Conservation (phyloP, 2,888 invertebrate species). For the Netelia virgata region DNA sequence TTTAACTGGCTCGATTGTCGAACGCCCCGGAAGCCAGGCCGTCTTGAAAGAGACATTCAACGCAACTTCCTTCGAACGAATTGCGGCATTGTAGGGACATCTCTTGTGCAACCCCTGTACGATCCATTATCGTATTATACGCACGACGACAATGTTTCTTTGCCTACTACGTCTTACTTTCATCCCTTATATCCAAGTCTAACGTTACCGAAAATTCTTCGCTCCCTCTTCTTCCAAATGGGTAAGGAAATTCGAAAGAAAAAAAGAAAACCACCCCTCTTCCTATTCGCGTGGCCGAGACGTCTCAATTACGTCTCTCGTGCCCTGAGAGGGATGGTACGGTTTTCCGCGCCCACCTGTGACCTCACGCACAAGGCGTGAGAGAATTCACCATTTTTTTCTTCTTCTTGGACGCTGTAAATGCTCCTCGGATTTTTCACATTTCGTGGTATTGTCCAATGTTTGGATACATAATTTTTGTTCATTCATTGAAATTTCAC, state of each 20-base stretch:
- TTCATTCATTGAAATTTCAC: slow-evolving; percentile 9
- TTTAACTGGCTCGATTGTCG: slow-evolving; percentile 36
- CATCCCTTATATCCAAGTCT: slow-evolving; percentile 67
- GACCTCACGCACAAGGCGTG: slow-evolving; percentile 56
- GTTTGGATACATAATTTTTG: slow-evolving; percentile 41
- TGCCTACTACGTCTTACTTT: slow-evolving; percentile 24
- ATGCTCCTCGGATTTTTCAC: slow-evolving; percentile 2
- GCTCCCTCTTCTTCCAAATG: slow-evolving; percentile 14
- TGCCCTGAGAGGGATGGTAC: slow-evolving; percentile 48
- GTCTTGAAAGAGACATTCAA: slow-evolving; percentile 34
- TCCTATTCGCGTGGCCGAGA: slow-evolving; percentile 64
- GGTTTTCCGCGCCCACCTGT: slow-evolving; percentile 63
- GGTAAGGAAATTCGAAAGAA: slow-evolving; percentile 38
- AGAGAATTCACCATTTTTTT: slow-evolving; percentile 59
- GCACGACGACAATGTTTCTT: slow-evolving; percentile 71
- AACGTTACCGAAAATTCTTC: slow-evolving; percentile 74
- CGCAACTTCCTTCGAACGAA: slow-evolving; percentile 7
- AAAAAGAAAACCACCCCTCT: slow-evolving; percentile 1
- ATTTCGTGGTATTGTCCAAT: slow-evolving; percentile 37
- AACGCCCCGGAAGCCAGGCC: slow-evolving; percentile 67
- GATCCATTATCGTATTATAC: slow-evolving; percentile 47
- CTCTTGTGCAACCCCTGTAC: slow-evolving; percentile 31
- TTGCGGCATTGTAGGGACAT: neutral
- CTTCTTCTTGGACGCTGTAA: neutral
- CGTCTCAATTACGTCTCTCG: slow-evolving; percentile 80